Conservation (phyloP, 2,888 invertebrate species). For the Hypolimnas misippus region DNA sequence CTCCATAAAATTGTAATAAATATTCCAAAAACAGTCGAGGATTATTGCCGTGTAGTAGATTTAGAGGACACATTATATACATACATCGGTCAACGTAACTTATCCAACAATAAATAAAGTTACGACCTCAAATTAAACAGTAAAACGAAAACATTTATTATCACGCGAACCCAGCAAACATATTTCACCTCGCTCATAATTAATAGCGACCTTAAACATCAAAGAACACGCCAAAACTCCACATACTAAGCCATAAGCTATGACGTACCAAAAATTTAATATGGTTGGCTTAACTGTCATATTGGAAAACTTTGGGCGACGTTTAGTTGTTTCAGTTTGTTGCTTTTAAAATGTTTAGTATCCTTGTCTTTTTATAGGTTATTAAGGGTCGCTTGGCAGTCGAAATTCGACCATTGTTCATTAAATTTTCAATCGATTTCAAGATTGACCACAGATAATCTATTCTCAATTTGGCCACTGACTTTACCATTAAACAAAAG, state of each 20-base stretch:
- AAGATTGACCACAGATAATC: too few relatives aligned
- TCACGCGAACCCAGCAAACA: constrained; percentile 2
- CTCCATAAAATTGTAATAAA: too few relatives aligned
- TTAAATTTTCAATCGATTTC: too few relatives aligned
- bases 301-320: not conserved
- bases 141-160: not conserved
- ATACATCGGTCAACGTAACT: not conserved
- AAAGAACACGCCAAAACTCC: constrained; percentile 1
- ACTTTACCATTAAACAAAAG: too few relatives aligned
- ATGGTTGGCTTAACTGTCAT: not conserved
- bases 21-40: too few relatives aligned
- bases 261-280: not conserved
- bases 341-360: not conserved
- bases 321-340: not conserved
- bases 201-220: not conserved
- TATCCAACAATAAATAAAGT: not conserved
- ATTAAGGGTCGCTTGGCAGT: too few relatives aligned
- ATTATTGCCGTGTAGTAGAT: not conserved
- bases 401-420: too few relatives aligned
- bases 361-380: too few relatives aligned
- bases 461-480: too few relatives aligned
- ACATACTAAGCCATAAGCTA: not conserved
- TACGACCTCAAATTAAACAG: not conserved
- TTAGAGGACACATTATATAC: not conserved
- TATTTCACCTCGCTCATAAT: constrained; percentile 6